phyloP scores from a whole-genome alignment of 2,113 vertebrate genomes.

The Callospermophilus lateralis region DNA sequence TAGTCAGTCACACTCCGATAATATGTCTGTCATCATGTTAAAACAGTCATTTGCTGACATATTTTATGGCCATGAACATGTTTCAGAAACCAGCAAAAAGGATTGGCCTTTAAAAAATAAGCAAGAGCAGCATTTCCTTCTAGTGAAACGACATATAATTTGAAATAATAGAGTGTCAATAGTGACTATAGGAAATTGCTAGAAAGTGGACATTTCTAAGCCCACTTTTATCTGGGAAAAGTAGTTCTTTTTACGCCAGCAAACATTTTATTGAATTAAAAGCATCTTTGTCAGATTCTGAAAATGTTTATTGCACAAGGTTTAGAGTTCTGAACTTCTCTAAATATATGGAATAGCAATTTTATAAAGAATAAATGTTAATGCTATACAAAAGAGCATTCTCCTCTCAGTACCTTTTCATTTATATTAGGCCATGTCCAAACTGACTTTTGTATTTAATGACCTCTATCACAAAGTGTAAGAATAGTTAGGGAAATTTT shows the following conservation, averaged over 20 bases:
- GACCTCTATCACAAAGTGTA: constrained; percentile 58
- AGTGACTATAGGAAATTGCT: constrained; percentile 91
- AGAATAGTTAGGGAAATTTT: constrained; percentile 50
- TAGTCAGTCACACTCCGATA: constrained; percentile 85
- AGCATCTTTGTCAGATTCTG: constrained; percentile 1
- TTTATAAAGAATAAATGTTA: constrained; percentile 73
- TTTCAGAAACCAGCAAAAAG: constrained; percentile 90
- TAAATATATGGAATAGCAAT: constrained; percentile 49
- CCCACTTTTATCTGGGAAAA: constrained; percentile 89
- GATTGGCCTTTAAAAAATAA: constrained; percentile 90
- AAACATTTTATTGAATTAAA: constrained; percentile 76
- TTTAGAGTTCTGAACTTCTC: constrained; percentile 65
- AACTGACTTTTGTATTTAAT: constrained; percentile 55
- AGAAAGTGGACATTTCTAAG: constrained; percentile 89
- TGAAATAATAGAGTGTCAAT: constrained; percentile 95
- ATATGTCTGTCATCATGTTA: constrained; percentile 91
- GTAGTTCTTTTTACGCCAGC: constrained; percentile 86
- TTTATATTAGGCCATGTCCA: constrained; percentile 55
- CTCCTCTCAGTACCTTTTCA: constrained; percentile 62
- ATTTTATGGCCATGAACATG: constrained; percentile 91
- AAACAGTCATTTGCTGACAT: constrained; percentile 91
- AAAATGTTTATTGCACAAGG: constrained; percentile 50
- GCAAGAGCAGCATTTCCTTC: constrained; percentile 90
- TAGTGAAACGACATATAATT: constrained; percentile 92
- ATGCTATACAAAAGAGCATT: not conserved